Percentiles rank a stretch among this genome's conserved stretches.
phyloP scores from a whole-genome alignment of 2,797 vertebrate genomes.

The Halcyon chelicuti region DNA sequence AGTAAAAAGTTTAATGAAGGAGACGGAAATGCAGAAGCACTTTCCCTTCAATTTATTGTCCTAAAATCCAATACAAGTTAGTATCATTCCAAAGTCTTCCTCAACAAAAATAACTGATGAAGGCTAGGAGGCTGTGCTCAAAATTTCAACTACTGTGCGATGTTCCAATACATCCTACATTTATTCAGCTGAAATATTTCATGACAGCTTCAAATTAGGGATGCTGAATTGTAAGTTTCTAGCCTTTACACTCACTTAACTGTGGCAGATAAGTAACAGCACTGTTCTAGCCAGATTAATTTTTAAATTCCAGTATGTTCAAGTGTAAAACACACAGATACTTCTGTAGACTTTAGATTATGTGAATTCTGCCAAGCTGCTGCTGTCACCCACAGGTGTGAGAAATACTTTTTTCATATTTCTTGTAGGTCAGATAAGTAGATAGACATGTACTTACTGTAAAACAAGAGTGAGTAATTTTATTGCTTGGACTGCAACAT shows the following conservation, averaged over 20 bases:
- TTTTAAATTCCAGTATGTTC: background rate
- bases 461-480: conserved; percentile 98
- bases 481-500: conserved; percentile 99
- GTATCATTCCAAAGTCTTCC: background rate
- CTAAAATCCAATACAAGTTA: background rate
- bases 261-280: background rate
- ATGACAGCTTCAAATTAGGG: accelerated
- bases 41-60: background rate
- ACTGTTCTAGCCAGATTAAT: background rate
- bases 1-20: background rate
- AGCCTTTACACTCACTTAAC: background rate
- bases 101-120: background rate
- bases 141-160: background rate
- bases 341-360: background rate
- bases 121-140: background rate
- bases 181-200: background rate
- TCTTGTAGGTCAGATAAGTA: background rate
- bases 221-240: background rate
- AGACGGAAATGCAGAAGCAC: background rate
- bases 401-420: background rate
- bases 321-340: accelerated
- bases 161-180: accelerated
- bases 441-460: conserved; percentile 87
- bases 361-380: background rate
- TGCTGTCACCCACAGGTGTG: background rate